Evolutionary conservation across 2,797 vertebrate species (phyloP), one percentile per base, ranked within the genome.

Genomic region (Pteronotus mesoamericanus): DNA sequence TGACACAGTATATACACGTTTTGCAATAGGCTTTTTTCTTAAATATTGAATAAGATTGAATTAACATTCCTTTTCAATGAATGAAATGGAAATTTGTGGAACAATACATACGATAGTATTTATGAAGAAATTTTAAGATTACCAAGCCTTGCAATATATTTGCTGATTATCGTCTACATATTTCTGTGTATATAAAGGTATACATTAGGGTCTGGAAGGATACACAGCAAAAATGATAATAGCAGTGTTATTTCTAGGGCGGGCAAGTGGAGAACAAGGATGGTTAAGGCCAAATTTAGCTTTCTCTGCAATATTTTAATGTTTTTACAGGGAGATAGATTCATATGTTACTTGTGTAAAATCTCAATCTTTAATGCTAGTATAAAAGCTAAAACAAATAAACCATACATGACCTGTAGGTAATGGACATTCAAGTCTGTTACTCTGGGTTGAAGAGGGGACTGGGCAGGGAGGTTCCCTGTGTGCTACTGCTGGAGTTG

Each of bases 401-500:
- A 69, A 77, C 26, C 64, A 21, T 21, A 46, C 55, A 57, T 22
- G 14, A 57, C 26, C 22, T 12, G 6, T 1, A 46, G 51, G 71
- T 55, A 77, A 82, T 0, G 42, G 68, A 12, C n/a, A 39, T 44
- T 15, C 24, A 34, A 8, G 9, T 34, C 53, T 37, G 1, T 9
- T 14, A 24, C 9, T 46, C 72, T 0, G 1, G 29, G 39, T 0
- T 19, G 26, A 18, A 39, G 29, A 7, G 8, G 6, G 7, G 9
- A 0, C 0, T 6, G 24, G 55, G 2, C 0, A 0, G 59, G 12
- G 32, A 14, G 3, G 86, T 98, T 99, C 99, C 99, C 99, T 99
- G 99, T 5, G 99, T 99, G 98, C 99, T 99, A 98, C 98, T 99
- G 98, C 99, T 99, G 98, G 99, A 99, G 98, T 99, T 99, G 0